Percentiles rank a stretch among this genome's conserved stretches.
Evolutionary conservation across 2,797 vertebrate genomes (phyloP).

Genomic region (Hippopotamyrus pictus): DNA sequence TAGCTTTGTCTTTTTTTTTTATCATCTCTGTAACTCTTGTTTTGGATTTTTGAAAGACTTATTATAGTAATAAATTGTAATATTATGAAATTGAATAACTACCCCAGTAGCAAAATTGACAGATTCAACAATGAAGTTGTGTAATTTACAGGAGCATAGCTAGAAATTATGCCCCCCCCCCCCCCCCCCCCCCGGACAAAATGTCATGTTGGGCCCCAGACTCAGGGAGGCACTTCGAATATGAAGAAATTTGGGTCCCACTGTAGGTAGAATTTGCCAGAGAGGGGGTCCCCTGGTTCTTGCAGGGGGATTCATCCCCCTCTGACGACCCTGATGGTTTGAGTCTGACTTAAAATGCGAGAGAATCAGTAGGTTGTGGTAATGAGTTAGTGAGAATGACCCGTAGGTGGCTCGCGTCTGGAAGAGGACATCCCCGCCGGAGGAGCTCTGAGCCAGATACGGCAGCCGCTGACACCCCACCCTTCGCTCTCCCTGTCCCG

Average conservation of each 20-base stretch:
- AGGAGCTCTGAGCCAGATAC: not conserved
- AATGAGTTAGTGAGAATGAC: not conserved
- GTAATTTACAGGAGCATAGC: not conserved
- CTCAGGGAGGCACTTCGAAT: not conserved
- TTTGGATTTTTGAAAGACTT: not conserved
- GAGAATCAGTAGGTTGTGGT: not conserved
- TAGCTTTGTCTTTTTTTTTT: not conserved
- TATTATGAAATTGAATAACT: not conserved
- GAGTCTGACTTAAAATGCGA: not conserved
- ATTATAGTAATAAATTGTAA: not conserved
- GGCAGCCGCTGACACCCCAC: not conserved
- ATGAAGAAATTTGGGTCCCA: not conserved
- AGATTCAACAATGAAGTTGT: not conserved
- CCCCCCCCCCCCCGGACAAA: too few species aligned
- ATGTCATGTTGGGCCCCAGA: not conserved
- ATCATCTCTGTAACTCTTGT: not conserved
- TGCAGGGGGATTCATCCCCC: not conserved
- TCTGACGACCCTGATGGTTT: not conserved
- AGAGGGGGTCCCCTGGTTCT: not conserved
- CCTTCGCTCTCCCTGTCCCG: constrained; percentile 12
- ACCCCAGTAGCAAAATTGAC: not conserved
- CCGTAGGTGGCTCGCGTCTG: not conserved
- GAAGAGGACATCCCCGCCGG: not conserved
- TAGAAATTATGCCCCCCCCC: not conserved
- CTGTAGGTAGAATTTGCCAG: not conserved